Percentiles rank a stretch among this genome's conserved stretches.
phyloP scores from a whole-genome alignment of 2,888 invertebrate genomes.

The Netelia inedita region DNA sequence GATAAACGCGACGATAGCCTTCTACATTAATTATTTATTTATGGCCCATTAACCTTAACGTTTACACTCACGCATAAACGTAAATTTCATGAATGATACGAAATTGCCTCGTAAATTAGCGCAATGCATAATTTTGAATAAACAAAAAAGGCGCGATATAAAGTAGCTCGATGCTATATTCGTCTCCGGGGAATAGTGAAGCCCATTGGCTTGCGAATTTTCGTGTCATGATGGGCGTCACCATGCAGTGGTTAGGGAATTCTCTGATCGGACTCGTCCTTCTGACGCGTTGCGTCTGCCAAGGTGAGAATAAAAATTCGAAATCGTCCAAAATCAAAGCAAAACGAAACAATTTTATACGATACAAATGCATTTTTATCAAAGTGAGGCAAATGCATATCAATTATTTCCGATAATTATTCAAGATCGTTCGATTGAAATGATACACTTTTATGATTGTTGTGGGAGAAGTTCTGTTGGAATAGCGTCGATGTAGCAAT shows the following conservation, averaged over 20 bases:
- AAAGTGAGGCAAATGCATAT: too few species aligned
- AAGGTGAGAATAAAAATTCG: conserved; percentile 36
- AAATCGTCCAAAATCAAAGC: neutral
- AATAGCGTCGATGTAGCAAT: neutral
- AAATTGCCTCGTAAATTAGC: conserved; percentile 55
- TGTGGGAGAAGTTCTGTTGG: too few species aligned
- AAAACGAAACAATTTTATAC: neutral
- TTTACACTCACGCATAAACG: conserved; percentile 10
- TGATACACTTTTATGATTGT: too few species aligned
- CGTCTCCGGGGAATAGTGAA: conserved; percentile 4
- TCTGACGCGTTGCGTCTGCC: conserved; percentile 1
- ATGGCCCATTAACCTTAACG: conserved; percentile 32
- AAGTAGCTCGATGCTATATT: conserved; percentile 31
- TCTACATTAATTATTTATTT: conserved; percentile 40
- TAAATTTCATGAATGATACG: conserved; percentile 23
- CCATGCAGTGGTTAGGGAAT: conserved; percentile 54
- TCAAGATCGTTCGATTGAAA: too few species aligned
- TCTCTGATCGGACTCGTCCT: conserved; percentile 40
- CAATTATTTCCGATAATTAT: too few species aligned
- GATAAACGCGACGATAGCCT: conserved; percentile 12
- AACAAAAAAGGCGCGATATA: conserved; percentile 36
- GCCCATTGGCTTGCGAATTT: conserved; percentile 14
- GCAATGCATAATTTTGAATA: conserved; percentile 61
- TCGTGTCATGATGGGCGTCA: conserved; percentile 37
- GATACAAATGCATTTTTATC: too few species aligned